These are phyloP conservation scores for Enchytraeus crypticus DNA, from an alignment of 2,888 invertebrate genomes.

Conservation along the genomic window DNA sequence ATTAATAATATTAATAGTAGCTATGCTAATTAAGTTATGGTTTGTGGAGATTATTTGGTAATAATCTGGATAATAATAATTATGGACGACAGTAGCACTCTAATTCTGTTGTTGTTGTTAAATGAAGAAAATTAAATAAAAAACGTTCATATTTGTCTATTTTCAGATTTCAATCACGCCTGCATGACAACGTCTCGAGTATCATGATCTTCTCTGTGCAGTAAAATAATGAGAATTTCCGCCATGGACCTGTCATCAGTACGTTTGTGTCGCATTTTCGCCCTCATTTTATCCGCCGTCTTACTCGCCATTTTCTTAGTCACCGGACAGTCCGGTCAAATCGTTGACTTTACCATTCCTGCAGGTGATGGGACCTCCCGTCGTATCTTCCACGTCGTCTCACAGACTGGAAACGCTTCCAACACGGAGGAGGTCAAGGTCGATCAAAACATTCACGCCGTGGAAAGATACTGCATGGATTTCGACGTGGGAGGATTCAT, in stretches of 20 bases:
- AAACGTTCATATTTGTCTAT: too few species aligned
- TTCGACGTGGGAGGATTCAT: constrained; percentile 22
- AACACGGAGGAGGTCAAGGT: neutral
- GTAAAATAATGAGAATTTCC: neutral
- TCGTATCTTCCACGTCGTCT: neutral
- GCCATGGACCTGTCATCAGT: neutral
- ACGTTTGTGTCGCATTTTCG: neutral
- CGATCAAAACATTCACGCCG: constrained; percentile 5
- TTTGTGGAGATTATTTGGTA: too few species aligned
- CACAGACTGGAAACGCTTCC: neutral
- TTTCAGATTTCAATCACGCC: too few species aligned
- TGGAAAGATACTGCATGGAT: constrained; percentile 8
- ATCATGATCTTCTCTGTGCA: too few species aligned
- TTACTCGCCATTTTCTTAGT: neutral
- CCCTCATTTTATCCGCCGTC: neutral
- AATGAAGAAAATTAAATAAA: too few species aligned
- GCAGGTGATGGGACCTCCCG: neutral
- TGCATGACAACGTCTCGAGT: too few species aligned
- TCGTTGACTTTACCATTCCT: neutral
- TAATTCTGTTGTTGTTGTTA: too few species aligned
- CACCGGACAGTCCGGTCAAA: neutral
- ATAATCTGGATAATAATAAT: too few species aligned
- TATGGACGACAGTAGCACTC: too few species aligned
- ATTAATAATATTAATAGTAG: too few species aligned
- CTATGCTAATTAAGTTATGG: too few species aligned